Conservation (phyloP, 2,113 vertebrate species). For the Gobiocypris rarus region DNA sequence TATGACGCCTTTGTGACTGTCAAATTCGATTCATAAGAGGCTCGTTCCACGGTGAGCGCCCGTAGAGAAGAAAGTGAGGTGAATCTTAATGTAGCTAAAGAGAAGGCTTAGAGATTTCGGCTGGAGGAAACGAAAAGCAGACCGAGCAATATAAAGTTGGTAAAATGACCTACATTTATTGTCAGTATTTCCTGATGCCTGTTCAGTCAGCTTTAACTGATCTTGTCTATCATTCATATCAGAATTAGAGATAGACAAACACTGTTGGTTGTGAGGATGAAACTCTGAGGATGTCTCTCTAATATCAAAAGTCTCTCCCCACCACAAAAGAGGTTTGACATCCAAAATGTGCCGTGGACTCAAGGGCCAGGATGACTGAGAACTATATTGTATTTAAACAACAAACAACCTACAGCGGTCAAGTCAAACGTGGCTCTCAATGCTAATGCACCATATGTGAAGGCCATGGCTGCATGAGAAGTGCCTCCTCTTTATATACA, state of each 20-base stretch:
- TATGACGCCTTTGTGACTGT: constrained; percentile 79
- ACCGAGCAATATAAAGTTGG: not conserved
- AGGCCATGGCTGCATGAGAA: not conserved
- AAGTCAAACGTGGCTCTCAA: not conserved
- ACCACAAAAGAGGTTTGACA: not conserved
- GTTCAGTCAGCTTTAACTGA: not conserved
- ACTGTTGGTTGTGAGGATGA: constrained; percentile 21
- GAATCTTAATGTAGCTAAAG: constrained; percentile 47
- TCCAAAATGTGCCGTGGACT: not conserved
- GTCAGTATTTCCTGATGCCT: not conserved
- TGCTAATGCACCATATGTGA: not conserved
- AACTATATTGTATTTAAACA: not conserved
- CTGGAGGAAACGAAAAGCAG: not conserved
- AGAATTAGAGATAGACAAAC: not conserved
- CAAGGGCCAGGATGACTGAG: not conserved
- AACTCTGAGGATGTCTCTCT: no score
- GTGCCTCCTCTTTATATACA: not conserved
- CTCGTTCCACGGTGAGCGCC: constrained; percentile 43
- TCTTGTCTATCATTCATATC: not conserved
- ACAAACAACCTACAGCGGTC: not conserved
- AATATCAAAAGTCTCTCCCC: not conserved
- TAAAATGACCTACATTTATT: not conserved
- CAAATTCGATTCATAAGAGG: constrained; percentile 72
- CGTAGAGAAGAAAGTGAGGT: constrained; percentile 43
- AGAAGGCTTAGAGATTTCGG: not conserved